These are phyloP conservation scores for Equus quagga DNA, from an alignment of 2,113 vertebrate species.

Conservation along the genomic window DNA sequence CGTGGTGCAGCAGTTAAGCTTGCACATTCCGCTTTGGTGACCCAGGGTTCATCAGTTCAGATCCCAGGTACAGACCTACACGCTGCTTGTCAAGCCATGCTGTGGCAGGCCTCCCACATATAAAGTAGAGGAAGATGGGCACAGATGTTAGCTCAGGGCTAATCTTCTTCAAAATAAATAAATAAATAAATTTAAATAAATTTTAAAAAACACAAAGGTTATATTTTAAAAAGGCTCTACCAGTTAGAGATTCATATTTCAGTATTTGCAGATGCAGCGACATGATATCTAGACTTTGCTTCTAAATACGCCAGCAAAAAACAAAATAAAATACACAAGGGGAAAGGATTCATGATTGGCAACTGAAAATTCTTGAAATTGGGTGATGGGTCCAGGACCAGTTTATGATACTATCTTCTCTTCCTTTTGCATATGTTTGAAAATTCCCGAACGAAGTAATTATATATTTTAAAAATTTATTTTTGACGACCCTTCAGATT, in stretches of 20 bases:
- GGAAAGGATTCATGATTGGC: neutral
- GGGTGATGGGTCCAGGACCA: neutral
- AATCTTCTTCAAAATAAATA: too few species aligned
- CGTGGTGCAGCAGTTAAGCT: too few species aligned
- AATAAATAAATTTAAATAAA: too few species aligned
- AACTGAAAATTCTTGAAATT: neutral
- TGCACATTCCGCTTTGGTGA: too few species aligned
- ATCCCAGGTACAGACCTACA: too few species aligned
- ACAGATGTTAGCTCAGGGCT: too few species aligned
- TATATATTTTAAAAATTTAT: neutral
- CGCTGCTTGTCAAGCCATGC: too few species aligned
- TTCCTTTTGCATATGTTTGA: neutral
- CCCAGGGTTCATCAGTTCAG: too few species aligned
- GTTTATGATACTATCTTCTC: neutral
- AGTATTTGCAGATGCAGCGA: neutral
- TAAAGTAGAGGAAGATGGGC: too few species aligned
- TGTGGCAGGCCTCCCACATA: too few species aligned
- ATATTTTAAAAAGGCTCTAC: neutral
- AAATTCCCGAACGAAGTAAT: neutral
- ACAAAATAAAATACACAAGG: neutral
- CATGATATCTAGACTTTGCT: neutral
- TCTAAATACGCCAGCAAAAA: neutral
- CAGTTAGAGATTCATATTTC: neutral
- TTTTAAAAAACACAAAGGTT: too few species aligned
- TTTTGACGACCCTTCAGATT: neutral